These are phyloP conservation scores for Cryptotermes secundus DNA, from an alignment of 1,140 invertebrate genomes.

Conservation along the genomic window DNA sequence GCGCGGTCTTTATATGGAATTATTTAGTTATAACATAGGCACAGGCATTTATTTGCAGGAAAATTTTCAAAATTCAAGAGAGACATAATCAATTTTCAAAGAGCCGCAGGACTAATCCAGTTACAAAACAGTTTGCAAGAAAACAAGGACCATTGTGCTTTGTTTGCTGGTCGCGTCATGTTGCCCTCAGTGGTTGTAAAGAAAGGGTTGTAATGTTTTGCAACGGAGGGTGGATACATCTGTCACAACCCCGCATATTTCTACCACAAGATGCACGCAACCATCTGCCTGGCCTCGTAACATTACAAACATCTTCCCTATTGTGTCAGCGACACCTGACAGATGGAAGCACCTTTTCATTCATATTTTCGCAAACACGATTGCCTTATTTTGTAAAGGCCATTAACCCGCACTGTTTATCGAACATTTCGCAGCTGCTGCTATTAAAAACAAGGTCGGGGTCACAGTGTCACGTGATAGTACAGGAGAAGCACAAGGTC, in stretches of 20 bases:
- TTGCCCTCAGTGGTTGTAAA: not conserved
- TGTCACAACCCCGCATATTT: not conserved
- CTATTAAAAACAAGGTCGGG: conserved; percentile 16
- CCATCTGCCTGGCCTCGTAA: not conserved
- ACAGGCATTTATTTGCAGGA: too few species aligned
- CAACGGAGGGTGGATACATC: not conserved
- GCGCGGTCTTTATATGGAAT: too few species aligned
- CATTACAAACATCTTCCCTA: not conserved
- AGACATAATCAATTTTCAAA: too few species aligned
- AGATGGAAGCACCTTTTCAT: not conserved
- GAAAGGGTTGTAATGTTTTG: not conserved
- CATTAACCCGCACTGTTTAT: not conserved
- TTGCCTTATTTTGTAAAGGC: conserved; percentile 1
- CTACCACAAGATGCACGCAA: not conserved
- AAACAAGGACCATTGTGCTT: too few species aligned
- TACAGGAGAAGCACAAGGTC: not conserved
- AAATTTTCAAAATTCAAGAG: too few species aligned
- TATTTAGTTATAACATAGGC: too few species aligned
- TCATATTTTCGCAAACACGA: conserved; percentile 2
- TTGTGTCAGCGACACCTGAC: conserved; percentile 6
- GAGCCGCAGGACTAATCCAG: too few species aligned
- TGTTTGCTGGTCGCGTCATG: too few species aligned
- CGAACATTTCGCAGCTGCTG: not conserved
- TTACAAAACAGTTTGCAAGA: too few species aligned
- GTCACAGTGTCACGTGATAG: not conserved